Conservation (phyloP, 2,888 invertebrate genomes). For the Caenorhabditis sp. region DNA sequence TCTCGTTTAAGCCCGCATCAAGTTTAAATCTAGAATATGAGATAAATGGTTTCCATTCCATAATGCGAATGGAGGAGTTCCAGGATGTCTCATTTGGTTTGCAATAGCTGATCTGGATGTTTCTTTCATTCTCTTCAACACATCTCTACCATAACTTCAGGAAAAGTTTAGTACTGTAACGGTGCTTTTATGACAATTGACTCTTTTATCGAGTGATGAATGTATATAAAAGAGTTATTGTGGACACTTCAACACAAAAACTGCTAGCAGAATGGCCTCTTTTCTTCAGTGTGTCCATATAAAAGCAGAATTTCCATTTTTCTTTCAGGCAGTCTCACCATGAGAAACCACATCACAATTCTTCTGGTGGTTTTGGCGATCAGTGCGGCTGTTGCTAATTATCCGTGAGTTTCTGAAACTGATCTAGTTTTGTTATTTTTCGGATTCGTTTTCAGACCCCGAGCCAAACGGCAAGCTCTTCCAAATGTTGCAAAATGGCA, state of each 20-base stretch:
- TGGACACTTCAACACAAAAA: not conserved
- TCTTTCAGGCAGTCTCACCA: too few relatives aligned
- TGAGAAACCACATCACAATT: too few relatives aligned
- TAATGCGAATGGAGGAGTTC: too few relatives aligned
- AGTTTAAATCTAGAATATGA: conserved; percentile 4
- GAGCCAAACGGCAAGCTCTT: conserved; percentile 1
- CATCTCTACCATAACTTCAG: not conserved
- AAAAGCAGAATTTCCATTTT: not conserved
- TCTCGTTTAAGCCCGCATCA: not conserved
- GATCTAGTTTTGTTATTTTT: not conserved
- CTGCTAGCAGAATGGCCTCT: too few relatives aligned
- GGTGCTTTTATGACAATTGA: conserved; percentile 5
- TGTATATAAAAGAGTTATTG: not conserved
- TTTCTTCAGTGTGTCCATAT: too few relatives aligned
- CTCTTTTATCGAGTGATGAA: not conserved
- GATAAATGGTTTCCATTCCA: not conserved
- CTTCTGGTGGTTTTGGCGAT: not conserved
- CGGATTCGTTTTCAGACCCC: not conserved
- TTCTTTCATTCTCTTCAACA: not conserved
- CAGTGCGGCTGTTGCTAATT: not conserved
- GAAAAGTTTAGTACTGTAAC: not conserved
- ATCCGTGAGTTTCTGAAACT: not conserved
- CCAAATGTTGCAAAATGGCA: not conserved
- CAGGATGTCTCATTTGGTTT: not conserved
- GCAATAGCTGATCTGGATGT: too few relatives aligned